phyloP scores from a whole-genome alignment of 2,888 invertebrate species.

The Agrochola lychnidis region DNA sequence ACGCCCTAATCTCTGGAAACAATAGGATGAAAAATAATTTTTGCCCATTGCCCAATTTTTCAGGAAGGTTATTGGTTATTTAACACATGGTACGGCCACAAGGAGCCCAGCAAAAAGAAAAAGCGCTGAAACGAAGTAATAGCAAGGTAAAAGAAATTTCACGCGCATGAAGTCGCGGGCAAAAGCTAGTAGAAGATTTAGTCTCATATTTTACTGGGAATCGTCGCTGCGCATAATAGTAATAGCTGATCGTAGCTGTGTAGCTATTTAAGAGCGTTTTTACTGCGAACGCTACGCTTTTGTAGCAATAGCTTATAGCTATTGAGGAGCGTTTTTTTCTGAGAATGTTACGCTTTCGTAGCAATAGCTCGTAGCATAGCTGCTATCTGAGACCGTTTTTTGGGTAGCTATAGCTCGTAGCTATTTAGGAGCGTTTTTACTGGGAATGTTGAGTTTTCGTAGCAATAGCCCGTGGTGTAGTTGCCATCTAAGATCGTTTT shows the following conservation, averaged over 20 bases:
- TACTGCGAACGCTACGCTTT: not conserved
- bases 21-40: too few relatives aligned
- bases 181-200: not conserved
- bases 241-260: not conserved
- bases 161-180: not conserved
- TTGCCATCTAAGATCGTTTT: not conserved
- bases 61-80: not conserved
- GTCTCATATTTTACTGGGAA: not conserved
- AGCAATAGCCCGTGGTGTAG: not conserved
- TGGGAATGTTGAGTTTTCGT: too few relatives aligned
- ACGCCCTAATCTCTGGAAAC: too few relatives aligned
- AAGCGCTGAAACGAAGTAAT: not conserved
- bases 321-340: not conserved
- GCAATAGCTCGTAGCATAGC: not conserved
- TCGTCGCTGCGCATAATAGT: not conserved
- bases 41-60: too few relatives aligned
- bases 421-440: not conserved
- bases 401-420: not conserved
- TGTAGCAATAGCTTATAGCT: not conserved
- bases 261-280: not conserved
- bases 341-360: too few relatives aligned
- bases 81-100: not conserved
- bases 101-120: not conserved
- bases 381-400: not conserved
- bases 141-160: not conserved